These are phyloP conservation scores for Aphodius granarius DNA, from an alignment of 2,888 invertebrate species.

Conservation along the genomic window DNA sequence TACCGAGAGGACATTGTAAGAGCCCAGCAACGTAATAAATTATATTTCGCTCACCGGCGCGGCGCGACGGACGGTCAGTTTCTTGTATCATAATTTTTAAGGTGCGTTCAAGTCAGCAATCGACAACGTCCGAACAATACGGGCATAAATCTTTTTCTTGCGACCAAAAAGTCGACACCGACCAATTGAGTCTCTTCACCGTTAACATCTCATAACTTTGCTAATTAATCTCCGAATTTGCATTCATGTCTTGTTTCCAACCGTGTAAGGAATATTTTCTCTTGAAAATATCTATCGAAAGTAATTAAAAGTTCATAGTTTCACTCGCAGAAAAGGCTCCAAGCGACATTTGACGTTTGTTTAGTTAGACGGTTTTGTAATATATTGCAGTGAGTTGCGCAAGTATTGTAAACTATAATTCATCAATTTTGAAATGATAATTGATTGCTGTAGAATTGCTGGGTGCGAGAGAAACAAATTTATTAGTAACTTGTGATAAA, in stretches of 20 bases:
- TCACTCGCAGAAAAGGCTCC: neutral
- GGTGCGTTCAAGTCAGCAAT: neutral
- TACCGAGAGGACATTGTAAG: neutral
- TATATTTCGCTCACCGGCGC: neutral
- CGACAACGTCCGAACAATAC: neutral
- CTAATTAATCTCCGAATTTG: neutral
- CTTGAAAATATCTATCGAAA: neutral
- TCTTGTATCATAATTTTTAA: neutral
- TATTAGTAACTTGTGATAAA: neutral
- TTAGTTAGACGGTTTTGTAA: neutral
- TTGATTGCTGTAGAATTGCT: neutral
- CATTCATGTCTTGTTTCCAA: neutral
- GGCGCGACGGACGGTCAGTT: neutral
- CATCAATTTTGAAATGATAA: neutral
- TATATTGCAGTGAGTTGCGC: neutral
- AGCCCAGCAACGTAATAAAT: neutral
- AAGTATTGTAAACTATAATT: neutral
- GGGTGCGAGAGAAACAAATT: neutral
- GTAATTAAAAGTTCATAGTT: neutral
- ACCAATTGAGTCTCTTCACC: neutral
- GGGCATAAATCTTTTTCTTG: neutral
- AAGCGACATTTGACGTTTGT: neutral
- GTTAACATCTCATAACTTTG: neutral
- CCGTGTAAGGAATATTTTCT: neutral
- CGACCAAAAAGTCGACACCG: neutral